phyloP scores from a whole-genome alignment of 2,113 vertebrate genomes.

The Cryptoleucopteryx plumbea region DNA sequence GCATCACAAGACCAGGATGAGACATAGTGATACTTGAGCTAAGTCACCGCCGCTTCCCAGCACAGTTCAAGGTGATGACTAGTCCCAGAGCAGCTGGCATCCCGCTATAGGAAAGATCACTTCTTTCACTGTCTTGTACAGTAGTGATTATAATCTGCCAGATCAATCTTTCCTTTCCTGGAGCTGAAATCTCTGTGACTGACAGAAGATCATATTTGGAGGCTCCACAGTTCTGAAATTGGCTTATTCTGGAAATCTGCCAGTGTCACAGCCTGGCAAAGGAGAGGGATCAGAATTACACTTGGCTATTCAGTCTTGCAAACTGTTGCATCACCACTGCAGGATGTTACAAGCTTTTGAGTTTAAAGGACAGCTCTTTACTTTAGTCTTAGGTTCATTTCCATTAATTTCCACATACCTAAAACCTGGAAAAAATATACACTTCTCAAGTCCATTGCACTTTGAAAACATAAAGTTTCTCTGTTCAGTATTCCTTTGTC shows the following conservation, averaged over 20 bases:
- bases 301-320: slow-evolving; percentile 14
- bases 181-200: slow-evolving; percentile 42
- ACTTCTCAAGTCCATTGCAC: neutral
- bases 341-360: slow-evolving; percentile 14
- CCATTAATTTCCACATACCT: neutral
- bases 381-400: neutral
- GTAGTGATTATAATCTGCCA: slow-evolving; percentile 16
- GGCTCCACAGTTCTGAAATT: slow-evolving; percentile 46
- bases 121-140: neutral
- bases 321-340: slow-evolving; percentile 30
- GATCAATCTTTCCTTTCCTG: slow-evolving; percentile 52
- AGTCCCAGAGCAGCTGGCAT: neutral
- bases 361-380: neutral
- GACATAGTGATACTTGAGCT: neutral
- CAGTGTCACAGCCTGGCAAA: slow-evolving; percentile 54
- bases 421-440: neutral
- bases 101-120: neutral
- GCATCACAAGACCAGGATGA: slow-evolving; percentile 28
- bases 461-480: neutral
- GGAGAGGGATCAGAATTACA: slow-evolving; percentile 7
- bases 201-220: slow-evolving; percentile 50
- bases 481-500: neutral
- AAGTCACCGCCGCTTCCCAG: neutral
- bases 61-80: slow-evolving; percentile 31
- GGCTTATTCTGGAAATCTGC: slow-evolving; percentile 58